Evolutionary conservation across 2,797 vertebrate species (phyloP).

Genomic region (Hirundo rustica): DNA sequence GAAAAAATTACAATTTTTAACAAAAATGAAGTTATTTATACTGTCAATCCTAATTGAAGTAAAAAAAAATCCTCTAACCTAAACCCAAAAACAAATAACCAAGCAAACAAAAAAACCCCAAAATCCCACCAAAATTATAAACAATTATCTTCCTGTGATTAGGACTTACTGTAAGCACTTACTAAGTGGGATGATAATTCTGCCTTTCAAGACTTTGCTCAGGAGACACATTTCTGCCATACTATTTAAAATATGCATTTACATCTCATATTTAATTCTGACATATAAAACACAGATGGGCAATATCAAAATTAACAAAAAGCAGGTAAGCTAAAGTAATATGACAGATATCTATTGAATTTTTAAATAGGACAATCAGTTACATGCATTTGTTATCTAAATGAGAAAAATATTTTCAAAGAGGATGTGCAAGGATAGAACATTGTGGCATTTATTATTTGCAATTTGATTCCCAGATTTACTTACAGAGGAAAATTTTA

Average conservation of each 20-base stretch:
- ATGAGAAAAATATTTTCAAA: not conserved
- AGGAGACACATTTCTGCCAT: not conserved
- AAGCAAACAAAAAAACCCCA: not conserved
- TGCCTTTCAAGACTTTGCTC: not conserved
- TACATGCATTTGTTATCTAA: not conserved
- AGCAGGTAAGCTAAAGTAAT: not conserved
- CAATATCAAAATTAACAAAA: not conserved
- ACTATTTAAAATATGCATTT: not conserved
- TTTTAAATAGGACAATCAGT: not conserved
- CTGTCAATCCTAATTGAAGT: not conserved
- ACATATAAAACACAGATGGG: not conserved
- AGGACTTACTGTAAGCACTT: not conserved
- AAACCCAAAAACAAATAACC: not conserved
- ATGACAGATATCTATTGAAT: not conserved
- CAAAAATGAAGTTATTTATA: not conserved
- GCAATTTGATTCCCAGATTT: not conserved
- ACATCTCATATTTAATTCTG: not conserved
- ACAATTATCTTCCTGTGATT: not conserved
- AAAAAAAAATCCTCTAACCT: not conserved
- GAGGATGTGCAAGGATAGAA: not conserved
- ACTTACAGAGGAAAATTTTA: not conserved
- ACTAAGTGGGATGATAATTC: not conserved
- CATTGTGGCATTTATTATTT: not conserved
- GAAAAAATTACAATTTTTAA: not conserved
- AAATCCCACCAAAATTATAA: not conserved